Percentiles rank a stretch among this genome's conserved stretches.
Conservation (phyloP, 2,113 vertebrate genomes). For the Macquaria australasica region DNA sequence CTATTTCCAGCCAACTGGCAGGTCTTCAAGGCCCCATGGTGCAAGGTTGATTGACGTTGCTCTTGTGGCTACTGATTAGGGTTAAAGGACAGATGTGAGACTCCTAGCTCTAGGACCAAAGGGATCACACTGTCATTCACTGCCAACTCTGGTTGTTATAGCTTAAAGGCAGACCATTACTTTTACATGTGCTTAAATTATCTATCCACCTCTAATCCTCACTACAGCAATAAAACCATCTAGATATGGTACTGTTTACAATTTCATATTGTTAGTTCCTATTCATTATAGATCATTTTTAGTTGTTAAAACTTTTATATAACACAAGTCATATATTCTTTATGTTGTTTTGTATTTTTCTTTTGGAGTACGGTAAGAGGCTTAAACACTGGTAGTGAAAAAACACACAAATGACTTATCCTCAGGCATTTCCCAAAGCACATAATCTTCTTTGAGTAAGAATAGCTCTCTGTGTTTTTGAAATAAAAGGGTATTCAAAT, state of each 20-base stretch:
- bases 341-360: conserved; percentile 31
- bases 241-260: neutral
- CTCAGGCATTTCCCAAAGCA: conserved; percentile 68
- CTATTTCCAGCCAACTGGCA: conserved; percentile 68
- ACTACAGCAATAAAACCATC: conserved; percentile 6
- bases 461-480: conserved; percentile 38
- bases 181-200: conserved; percentile 27
- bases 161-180: conserved; percentile 33
- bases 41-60: conserved; percentile 55
- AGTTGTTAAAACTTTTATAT: neutral
- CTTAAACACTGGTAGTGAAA: conserved; percentile 42
- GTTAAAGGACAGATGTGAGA: conserved; percentile 45
- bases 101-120: conserved; percentile 40
- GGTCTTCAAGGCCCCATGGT: conserved; percentile 33
- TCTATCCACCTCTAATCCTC: neutral
- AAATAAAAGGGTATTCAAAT: conserved; percentile 34
- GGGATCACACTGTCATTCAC: conserved; percentile 53
- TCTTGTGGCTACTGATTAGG: conserved; percentile 61
- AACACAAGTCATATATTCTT: neutral
- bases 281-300: neutral
- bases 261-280: neutral
- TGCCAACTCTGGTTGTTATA: conserved; percentile 41
- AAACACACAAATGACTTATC: conserved; percentile 53
- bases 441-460: conserved; percentile 74
- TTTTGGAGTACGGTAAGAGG: conserved; percentile 27